Evolutionary conservation across 2,113 vertebrate genomes (phyloP).

Genomic region (Gobio gobio): DNA sequence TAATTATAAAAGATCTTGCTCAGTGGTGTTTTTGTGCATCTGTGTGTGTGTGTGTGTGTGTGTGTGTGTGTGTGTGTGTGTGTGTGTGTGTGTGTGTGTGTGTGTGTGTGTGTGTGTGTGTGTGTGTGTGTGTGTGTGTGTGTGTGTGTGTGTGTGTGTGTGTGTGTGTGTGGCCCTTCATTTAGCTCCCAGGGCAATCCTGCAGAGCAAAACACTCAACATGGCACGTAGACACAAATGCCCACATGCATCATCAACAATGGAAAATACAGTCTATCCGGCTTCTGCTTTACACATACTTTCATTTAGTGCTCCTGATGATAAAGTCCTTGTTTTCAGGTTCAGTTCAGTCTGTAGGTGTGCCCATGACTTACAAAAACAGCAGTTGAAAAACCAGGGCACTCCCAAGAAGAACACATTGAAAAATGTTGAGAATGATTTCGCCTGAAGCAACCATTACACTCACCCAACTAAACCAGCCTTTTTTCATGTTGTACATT

Average conservation of each 20-base stretch:
- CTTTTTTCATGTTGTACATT: not conserved
- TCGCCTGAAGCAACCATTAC: slow-evolving; percentile 33
- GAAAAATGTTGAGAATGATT: slow-evolving; percentile 34
- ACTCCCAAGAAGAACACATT: slow-evolving; percentile 34
- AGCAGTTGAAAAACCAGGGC: slow-evolving; percentile 20
- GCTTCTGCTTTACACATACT: not conserved
- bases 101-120: not conserved
- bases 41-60: not conserved
- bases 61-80: not conserved
- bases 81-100: slow-evolving; percentile 4
- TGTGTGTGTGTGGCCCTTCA: slow-evolving; percentile 30
- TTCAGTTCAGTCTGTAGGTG: slow-evolving; percentile 25
- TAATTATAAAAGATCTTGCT: not conserved
- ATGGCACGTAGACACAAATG: slow-evolving; percentile 44
- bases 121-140: not conserved
- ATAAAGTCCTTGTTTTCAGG: slow-evolving; percentile 19
- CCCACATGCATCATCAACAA: not conserved
- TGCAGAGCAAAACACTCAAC: slow-evolving; percentile 44
- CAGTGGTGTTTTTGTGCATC: not conserved
- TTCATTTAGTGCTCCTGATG: slow-evolving; percentile 14
- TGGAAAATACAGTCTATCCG: not conserved
- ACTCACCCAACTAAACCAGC: not conserved
- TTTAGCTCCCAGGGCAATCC: slow-evolving; percentile 41
- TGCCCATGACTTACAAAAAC: not conserved
- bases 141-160: slow-evolving; percentile 1